A percentile compares a stretch with the other conserved stretches of the same genome.
Conservation (phyloP, 2,113 vertebrate genomes). For the Panthera leo region DNA sequence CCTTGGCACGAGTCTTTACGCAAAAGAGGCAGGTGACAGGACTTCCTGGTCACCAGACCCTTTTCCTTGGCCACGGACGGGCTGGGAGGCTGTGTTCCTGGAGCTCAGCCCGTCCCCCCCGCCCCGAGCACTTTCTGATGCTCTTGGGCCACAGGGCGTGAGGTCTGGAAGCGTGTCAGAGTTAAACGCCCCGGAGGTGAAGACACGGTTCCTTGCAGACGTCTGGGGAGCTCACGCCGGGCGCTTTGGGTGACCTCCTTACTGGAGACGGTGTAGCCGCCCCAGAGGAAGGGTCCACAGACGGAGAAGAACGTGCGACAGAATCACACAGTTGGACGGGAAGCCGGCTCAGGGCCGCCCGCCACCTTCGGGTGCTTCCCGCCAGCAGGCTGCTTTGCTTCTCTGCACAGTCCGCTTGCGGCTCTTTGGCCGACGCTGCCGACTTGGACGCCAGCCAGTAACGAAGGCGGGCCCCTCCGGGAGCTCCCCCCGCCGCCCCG, state of each 20-base stretch:
- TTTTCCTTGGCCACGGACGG: neutral
- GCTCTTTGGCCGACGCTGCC: accelerated
- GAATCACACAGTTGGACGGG: accelerated
- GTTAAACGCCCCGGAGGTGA: neutral
- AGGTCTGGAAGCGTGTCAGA: neutral
- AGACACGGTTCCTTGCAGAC: accelerated
- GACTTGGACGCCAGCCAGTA: neutral
- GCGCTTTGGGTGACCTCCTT: too few species aligned
- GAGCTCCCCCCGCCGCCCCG: neutral
- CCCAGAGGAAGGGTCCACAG: neutral
- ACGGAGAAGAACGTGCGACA: neutral
- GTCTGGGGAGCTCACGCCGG: neutral
- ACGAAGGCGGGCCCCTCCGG: neutral
- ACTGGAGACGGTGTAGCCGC: neutral
- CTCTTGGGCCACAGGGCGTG: neutral
- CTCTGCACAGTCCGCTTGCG: neutral
- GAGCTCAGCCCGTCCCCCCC: neutral
- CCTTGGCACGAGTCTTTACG: too few species aligned
- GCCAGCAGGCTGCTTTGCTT: accelerated
- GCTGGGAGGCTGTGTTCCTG: neutral
- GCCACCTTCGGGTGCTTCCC: too few species aligned
- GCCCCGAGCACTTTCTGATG: neutral
- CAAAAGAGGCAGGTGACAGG: neutral
- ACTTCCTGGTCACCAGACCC: neutral
- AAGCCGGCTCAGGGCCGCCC: neutral